A percentile compares a stretch with the other conserved stretches of the same genome.
Evolutionary conservation across 2,888 invertebrate genomes (phyloP).

Genomic region (Eucera pruinosa): DNA sequence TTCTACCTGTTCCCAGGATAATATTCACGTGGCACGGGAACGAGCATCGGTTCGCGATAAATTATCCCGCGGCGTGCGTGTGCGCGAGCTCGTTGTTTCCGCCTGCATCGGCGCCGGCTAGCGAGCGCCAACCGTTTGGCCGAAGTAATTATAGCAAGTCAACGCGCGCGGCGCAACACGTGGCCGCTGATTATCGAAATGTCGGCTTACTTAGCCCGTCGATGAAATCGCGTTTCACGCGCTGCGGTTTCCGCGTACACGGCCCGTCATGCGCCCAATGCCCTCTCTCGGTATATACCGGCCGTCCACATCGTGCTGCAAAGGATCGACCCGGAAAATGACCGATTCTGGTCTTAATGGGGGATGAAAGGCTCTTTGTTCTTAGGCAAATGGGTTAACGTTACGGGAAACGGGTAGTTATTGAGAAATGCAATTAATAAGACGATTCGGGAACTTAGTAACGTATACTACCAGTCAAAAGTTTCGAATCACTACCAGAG

Average conservation of each 20-base stretch:
- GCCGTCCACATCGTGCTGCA: neutral
- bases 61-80: conserved; percentile 38
- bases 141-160: conserved; percentile 60
- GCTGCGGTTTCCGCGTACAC: conserved; percentile 46
- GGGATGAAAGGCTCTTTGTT: neutral
- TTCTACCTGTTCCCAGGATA: conserved; percentile 10
- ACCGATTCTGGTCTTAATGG: neutral
- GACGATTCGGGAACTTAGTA: no score
- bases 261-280: neutral
- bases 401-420: neutral
- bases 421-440: neutral
- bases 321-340: conserved; percentile 25
- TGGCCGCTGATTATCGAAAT: conserved; percentile 72
- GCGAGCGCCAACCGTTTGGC: conserved; percentile 39
- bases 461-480: no score
- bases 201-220: conserved; percentile 53
- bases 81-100: neutral
- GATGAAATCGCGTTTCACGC: conserved; percentile 54
- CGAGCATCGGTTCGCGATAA: conserved; percentile 54
- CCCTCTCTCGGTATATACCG: no score
- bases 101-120: conserved; percentile 20
- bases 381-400: neutral
- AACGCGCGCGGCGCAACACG: conserved; percentile 68
- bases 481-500: no score
- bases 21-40: conserved; percentile 25